phyloP scores from a whole-genome alignment of 2,888 invertebrate genomes.

The Caenorhabditis sinica region DNA sequence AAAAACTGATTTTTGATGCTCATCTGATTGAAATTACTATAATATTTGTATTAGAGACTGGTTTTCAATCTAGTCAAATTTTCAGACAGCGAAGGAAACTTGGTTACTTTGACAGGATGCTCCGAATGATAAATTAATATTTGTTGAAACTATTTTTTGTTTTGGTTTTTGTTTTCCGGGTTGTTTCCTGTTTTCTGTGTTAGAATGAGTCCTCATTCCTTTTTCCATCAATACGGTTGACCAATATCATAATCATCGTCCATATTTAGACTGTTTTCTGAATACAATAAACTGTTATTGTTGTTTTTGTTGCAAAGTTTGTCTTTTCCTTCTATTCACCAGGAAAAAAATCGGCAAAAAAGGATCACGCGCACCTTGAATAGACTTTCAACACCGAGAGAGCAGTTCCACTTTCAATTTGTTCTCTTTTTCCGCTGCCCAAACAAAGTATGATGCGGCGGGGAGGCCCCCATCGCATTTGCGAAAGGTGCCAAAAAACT shows the following conservation, averaged over 20 bases:
- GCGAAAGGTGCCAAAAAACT: constrained; percentile 67
- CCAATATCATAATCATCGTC: constrained; percentile 22
- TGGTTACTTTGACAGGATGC: constrained; percentile 45
- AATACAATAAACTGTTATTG: constrained; percentile 29
- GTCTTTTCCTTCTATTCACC: background rate
- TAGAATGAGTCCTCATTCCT: constrained; percentile 14
- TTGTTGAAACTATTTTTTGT: background rate
- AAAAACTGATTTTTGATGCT: constrained; percentile 32
- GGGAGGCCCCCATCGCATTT: background rate
- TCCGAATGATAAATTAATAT: constrained; percentile 39
- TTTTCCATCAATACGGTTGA: constrained; percentile 10
- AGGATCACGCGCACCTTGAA: constrained; percentile 1
- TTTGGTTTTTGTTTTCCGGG: constrained; percentile 33
- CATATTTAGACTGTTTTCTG: constrained; percentile 16
- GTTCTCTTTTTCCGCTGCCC: constrained; percentile 14
- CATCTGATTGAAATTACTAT: constrained; percentile 7
- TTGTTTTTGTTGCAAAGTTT: constrained; percentile 22
- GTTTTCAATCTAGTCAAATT: constrained; percentile 18
- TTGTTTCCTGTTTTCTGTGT: background rate
- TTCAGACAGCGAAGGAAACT: constrained; percentile 52
- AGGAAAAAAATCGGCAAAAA: background rate
- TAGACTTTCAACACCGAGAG: background rate
- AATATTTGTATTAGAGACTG: background rate
- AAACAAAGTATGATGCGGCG: constrained; percentile 57
- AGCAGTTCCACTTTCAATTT: background rate